Percentiles rank a stretch among this genome's conserved stretches.
Evolutionary conservation across 2,888 invertebrate species (phyloP).

Genomic region (Agrotis clavis): DNA sequence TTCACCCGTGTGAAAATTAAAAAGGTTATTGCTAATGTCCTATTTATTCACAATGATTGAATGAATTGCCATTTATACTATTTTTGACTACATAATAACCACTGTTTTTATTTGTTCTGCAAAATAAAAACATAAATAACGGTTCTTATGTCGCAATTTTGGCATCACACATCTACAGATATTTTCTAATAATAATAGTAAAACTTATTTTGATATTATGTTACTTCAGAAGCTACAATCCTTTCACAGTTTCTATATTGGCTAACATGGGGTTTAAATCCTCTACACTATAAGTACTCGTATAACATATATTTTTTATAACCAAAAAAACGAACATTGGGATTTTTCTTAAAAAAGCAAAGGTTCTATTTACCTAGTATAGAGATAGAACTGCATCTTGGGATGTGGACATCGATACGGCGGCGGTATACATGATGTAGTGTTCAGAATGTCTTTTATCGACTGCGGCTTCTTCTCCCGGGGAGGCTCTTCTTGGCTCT

Average conservation of each 20-base stretch:
- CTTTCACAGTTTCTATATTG: no score
- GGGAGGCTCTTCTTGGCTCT: constrained; percentile 78
- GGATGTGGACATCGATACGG: constrained; percentile 96
- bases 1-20: constrained; percentile 22
- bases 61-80: neutral
- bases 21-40: constrained; percentile 20
- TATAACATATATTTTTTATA: no score
- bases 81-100: neutral
- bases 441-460: constrained; percentile 94
- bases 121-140: neutral
- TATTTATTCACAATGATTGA: neutral
- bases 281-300: no score
- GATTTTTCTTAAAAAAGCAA: no score
- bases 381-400: constrained; percentile 95
- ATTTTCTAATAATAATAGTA: neutral
- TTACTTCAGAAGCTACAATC: no score
- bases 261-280: no score
- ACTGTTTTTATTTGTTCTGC: neutral
- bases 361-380: constrained; percentile 92
- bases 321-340: no score
- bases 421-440: constrained; percentile 95
- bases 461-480: constrained; percentile 90
- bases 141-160: neutral
- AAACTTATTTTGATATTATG: neutral
- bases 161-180: neutral